These are phyloP conservation scores for Diplosoma virens DNA, from an alignment of 23 tunicate species.

Conservation along the genomic window DNA sequence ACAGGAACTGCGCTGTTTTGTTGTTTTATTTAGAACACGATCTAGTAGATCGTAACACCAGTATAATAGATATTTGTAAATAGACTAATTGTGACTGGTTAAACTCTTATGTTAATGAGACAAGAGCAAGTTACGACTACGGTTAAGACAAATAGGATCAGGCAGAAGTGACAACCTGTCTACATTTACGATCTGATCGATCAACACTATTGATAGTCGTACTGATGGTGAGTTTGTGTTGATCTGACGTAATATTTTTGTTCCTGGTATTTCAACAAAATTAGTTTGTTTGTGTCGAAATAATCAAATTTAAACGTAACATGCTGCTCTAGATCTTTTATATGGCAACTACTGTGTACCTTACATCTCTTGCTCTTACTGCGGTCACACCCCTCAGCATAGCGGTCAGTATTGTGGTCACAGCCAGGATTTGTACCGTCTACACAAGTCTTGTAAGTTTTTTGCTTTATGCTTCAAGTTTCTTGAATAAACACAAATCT, in stretches of 20 bases:
- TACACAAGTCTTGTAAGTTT: constrained; percentile 6
- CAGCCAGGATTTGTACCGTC: constrained; percentile 12
- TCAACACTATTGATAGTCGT: not conserved
- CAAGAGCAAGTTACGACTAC: too few species aligned
- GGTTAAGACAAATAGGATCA: too few species aligned
- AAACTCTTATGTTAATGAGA: too few species aligned
- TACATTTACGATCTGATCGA: too few species aligned
- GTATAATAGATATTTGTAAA: too few species aligned
- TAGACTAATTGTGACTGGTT: too few species aligned
- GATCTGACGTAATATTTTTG: not conserved
- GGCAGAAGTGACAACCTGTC: too few species aligned
- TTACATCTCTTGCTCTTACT: not conserved
- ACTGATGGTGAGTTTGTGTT: constrained; percentile 7
- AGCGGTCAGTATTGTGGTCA: not conserved
- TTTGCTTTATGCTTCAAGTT: not conserved
- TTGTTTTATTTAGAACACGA: too few species aligned
- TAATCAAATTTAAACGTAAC: not conserved
- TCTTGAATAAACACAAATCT: too few species aligned
- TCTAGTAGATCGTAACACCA: too few species aligned
- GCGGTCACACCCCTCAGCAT: constrained; percentile 16
- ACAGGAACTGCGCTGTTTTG: too few species aligned
- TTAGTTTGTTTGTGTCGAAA: not conserved
- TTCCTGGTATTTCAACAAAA: not conserved
- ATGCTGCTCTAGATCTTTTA: not conserved
- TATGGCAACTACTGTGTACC: constrained; percentile 10